Percentiles rank a stretch among this genome's conserved stretches.
Evolutionary conservation across 1,140 invertebrate genomes (phyloP).

Genomic region (Drosophila neocordata): DNA sequence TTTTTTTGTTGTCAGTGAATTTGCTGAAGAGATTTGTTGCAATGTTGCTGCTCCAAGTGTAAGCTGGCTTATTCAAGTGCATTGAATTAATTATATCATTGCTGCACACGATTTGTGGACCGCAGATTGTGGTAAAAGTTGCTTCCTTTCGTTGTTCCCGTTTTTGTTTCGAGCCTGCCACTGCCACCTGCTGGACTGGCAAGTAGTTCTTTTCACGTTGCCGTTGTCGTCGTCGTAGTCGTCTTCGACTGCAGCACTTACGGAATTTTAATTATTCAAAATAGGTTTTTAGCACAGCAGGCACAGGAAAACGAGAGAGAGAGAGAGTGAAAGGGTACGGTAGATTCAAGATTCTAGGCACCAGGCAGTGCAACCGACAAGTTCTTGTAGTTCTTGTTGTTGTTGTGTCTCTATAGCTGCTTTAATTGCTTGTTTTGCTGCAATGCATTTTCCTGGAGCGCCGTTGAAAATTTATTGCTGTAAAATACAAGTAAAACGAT

Average conservation of each 20-base stretch:
- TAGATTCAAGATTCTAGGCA: constrained; percentile 6
- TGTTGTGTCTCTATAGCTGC: constrained; percentile 24
- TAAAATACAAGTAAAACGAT: constrained; percentile 77
- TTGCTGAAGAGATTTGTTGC: constrained; percentile 3
- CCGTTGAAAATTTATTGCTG: constrained; percentile 75
- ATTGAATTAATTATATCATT: constrained; percentile 82
- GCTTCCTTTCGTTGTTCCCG: neutral
- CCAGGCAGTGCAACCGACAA: constrained; percentile 14
- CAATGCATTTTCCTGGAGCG: constrained; percentile 76
- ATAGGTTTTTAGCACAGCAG: constrained; percentile 73
- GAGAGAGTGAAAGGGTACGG: neutral
- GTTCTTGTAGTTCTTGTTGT: constrained; percentile 15
- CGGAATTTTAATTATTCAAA: constrained; percentile 79
- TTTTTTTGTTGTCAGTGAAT: constrained; percentile 35
- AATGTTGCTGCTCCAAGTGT: constrained; percentile 30
- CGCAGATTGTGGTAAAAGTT: constrained; percentile 65
- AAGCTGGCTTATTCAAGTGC: constrained; percentile 67
- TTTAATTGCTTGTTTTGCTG: constrained; percentile 80
- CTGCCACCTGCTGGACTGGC: constrained; percentile 8
- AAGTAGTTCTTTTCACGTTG: neutral
- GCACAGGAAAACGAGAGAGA: too few species aligned
- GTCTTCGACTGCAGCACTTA: constrained; percentile 68
- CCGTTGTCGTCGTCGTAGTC: constrained; percentile 24
- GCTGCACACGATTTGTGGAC: constrained; percentile 55
- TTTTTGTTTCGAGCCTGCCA: neutral